Conservation (phyloP, 2,888 invertebrate genomes). For the Hydropsyche betteni region DNA sequence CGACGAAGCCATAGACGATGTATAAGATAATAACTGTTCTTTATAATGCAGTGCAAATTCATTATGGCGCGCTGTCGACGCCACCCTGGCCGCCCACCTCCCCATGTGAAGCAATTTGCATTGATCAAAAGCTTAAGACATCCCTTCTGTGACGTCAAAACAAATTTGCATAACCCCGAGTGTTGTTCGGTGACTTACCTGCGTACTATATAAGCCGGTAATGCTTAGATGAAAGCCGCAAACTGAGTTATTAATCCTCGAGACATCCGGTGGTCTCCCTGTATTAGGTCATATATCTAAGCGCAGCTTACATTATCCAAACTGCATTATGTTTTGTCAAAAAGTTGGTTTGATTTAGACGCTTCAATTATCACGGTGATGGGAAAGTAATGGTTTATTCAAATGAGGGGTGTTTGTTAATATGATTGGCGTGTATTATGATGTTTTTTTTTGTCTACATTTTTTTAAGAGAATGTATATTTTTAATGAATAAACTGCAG, state of each 20-base stretch:
- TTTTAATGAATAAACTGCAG: too few species aligned
- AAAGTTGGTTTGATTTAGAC: not conserved
- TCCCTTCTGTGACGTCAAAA: conserved; percentile 43
- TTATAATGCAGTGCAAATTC: conserved; percentile 29
- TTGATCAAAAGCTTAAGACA: conserved; percentile 46
- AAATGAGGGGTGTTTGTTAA: too few species aligned
- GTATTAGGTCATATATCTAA: conserved; percentile 27
- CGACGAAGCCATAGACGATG: not conserved
- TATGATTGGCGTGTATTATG: too few species aligned
- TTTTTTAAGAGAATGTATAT: too few species aligned
- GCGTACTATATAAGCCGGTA: conserved; percentile 32
- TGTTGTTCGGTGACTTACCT: conserved; percentile 39
- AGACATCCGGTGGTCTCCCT: conserved; percentile 15
- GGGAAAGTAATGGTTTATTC: too few species aligned
- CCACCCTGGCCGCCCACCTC: conserved; percentile 8
- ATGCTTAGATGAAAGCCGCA: conserved; percentile 38
- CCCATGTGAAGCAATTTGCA: conserved; percentile 42
- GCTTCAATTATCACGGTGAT: too few species aligned
- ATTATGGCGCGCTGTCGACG: conserved; percentile 14
- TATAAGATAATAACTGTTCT: conserved; percentile 18
- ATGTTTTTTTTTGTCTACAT: too few species aligned
- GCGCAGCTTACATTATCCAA: conserved; percentile 8
- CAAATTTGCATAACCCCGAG: conserved; percentile 45
- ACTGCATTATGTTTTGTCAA: not conserved
- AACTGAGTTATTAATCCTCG: conserved; percentile 38